Base-by-base conservation (phyloP, 2,113 vertebrate genomes). In the Alectura lathami region DNA sequence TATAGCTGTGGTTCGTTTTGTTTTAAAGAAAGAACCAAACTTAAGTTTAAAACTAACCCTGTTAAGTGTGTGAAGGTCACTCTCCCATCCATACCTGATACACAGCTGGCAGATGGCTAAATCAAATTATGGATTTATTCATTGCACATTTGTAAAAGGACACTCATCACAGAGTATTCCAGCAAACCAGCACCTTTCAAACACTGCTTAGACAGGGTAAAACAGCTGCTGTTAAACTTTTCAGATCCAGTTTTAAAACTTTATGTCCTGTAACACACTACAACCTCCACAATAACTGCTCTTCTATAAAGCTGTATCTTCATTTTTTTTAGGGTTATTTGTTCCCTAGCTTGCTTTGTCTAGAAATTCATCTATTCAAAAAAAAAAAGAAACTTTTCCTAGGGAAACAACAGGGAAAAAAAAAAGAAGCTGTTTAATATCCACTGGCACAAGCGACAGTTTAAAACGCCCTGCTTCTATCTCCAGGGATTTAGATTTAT, bases 401-500 rank as follows among this genome's bases (percentile, higher is more conserved):
- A 86, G 76, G 89, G 76, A 96, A 96, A 90, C 29, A 29, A 80
- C 32, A 93, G 83, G 83, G 93, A 87, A 92, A 95, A 95, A 75
- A 86, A 93, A 85, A 91, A 94, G 92, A 80, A 51, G 79, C 79
- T 91, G 91, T 64, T 95, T 93, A 89, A 91, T 78, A 95, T 83
- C 88, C 83, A 75, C 85, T 95, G 94, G 94, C 89, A 94, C 56
- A 94, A 94, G 73, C 0, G 17, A 86, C 85, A 89, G 91, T 36
- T 83, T 74, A 84, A 86, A 93, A 67, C 36, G 47, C 85, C 85
- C 60, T 42, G 88, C 72, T 62, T 56, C 9, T 36, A 72, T 81
- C 94, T 93, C 95, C 73, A 90, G 94, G 72, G 91, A 88, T 59
- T 91, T 34, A 93, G 76, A 95, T 95, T 96, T 96, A 95, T 51